Evolutionary conservation across 2,113 vertebrate genomes (phyloP), one percentile per base, ranked within the genome.

Genomic region (Tiliqua scincoides): DNA sequence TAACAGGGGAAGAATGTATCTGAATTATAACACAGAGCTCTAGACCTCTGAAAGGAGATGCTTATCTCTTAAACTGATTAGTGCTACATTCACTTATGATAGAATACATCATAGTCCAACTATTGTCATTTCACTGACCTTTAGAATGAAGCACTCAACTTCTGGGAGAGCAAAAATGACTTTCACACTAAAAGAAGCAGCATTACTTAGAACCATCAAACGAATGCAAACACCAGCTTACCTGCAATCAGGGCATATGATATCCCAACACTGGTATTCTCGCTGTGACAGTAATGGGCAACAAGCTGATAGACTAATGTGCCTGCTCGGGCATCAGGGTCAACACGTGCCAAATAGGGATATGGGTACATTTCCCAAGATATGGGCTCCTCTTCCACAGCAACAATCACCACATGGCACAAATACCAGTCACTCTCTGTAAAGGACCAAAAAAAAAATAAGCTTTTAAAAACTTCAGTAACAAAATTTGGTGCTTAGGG

Each of bases 291-390:
- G 85, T 77, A 74, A 30, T 1, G 93, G 0, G 96, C 95, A 0
- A 92, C 89, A 3, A 98, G 96, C 48, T 94, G 96, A 94, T 98
- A 98, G 52, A 98, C 87, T 0, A 95, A 76, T 0, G 97, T 92
- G 79, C 97, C 96, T 17, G 96, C 95, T 11, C 92, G 84, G 2
- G 97, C 96, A 0, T 98, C 96, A 0, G 97, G 97, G 3, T 96
- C 93, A 0, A 97, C 96, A 0, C 97, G 94, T 0, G 94, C 95
- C 93, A 98, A 94, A 93, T 97, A 98, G 0, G 98, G 98, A 43
- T 95, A 95, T 0, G 98, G 98, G 83, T 96, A 97, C 98, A 98
- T 98, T 52, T 74, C 90, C 98, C 98, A 98, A 94, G 96, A 97
- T 71, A 98, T 94, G 43, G 95, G 87, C 0, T 97, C 96, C 89